Evolutionary conservation across 2,113 vertebrate species (phyloP).

Genomic region (Myiagra hebetior): DNA sequence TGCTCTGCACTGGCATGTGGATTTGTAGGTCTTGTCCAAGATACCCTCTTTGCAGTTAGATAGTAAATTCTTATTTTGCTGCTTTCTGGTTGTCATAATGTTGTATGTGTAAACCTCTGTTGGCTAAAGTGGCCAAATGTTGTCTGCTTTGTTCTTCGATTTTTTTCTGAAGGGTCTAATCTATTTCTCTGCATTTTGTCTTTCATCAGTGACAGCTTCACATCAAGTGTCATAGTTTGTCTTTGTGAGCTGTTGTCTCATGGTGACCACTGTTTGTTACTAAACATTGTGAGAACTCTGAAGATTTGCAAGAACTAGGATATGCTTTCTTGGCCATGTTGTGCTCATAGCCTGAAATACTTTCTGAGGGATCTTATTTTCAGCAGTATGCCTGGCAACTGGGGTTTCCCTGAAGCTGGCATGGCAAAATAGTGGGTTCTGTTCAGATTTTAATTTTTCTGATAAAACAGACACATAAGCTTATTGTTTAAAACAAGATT

Average conservation of each 20-base stretch:
- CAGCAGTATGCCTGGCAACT: not conserved
- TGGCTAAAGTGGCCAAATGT: not conserved
- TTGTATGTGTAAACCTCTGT: not conserved
- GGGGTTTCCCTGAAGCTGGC: not conserved
- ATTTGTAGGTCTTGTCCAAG: not conserved
- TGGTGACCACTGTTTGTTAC: not conserved
- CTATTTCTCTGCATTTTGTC: not conserved
- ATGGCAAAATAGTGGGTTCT: not conserved
- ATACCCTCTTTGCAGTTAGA: not conserved
- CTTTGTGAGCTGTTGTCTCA: not conserved
- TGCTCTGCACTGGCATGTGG: not conserved
- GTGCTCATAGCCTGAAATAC: not conserved
- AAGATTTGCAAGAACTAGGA: not conserved
- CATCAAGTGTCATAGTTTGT: not conserved
- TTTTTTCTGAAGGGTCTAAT: not conserved
- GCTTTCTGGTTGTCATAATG: not conserved
- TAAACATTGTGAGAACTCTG: not conserved
- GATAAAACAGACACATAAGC: not conserved
- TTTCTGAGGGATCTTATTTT: not conserved
- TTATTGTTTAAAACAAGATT: not conserved
- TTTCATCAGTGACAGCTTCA: not conserved
- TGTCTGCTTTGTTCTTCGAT: not conserved
- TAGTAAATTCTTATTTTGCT: not conserved
- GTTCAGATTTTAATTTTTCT: not conserved
- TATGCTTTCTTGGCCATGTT: not conserved